Evolutionary conservation across 2,888 invertebrate genomes (phyloP), one percentile per base, ranked within the genome.

Genomic region (Ptilodon capucinus): DNA sequence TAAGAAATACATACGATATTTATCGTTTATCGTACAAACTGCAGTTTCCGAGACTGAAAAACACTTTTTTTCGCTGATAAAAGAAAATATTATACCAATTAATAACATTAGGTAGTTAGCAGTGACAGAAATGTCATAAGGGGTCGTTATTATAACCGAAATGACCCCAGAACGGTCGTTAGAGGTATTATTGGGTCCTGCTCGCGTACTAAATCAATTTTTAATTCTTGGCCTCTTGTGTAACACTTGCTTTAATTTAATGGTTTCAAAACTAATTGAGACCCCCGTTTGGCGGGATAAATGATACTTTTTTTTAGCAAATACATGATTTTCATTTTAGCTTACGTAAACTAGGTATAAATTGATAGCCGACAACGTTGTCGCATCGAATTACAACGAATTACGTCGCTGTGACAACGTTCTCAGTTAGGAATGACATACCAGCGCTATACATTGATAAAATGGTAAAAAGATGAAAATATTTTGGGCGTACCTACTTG

Each of bases 81-180:
- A 28, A 28, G 4, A n/a, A 14, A 32, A 2, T 32, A 32, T 51
- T 40, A 35, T 46, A 32, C 38, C 51, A 66, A 64, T 64, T 66
- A 66, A 64, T 64, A 54, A 66, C 45, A 55, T 53, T 40, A 58
- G 58, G 64, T 61, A 60, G 60, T 61, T 57, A 57, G 51, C 46
- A 48, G 46, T 44, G 67, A 60, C 64, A 65, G 54, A 67, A 67
- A 60, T 57, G 79, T 77, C 81, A 78, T 81, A 80, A 83, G 81
- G 71, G 80, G 78, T 76, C 85, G 75, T 86, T 83, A 81, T 79
- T 71, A 71, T 71, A 71, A 64, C 54, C 64, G 57, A 52, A 85
- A 84, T 78, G 84, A 75, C 81, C 78, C 54, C 58, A 49, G 58
- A 54, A 69, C 70, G 46, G 44, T 70, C 77, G 76, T 84, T 81